These are phyloP conservation scores for Cyrtodaria siliqua DNA, from an alignment of 2,888 invertebrate genomes.

Conservation along the genomic window DNA sequence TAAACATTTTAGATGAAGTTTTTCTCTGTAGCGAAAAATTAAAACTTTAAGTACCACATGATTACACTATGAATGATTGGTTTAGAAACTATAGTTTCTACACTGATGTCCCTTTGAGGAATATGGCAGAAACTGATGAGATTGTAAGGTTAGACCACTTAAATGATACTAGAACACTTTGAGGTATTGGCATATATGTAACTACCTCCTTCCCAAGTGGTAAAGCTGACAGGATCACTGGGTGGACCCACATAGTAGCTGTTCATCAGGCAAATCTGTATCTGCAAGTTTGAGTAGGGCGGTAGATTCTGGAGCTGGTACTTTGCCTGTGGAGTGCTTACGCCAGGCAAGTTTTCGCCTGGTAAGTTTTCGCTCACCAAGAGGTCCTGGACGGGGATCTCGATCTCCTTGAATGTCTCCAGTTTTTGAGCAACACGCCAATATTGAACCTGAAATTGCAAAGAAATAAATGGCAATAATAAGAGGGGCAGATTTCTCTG, in stretches of 20 bases:
- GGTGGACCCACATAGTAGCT: conserved; percentile 96
- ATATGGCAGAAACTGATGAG: too few relatives aligned
- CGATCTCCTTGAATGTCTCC: conserved; percentile 73
- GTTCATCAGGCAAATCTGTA: conserved; percentile 96
- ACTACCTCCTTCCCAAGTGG: conserved; percentile 82
- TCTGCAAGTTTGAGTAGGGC: conserved; percentile 90
- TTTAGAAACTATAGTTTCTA: too few relatives aligned
- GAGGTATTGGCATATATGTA: too few relatives aligned
- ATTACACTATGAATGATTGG: too few relatives aligned
- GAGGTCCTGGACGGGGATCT: conserved; percentile 52
- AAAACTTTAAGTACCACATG: too few relatives aligned
- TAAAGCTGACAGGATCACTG: conserved; percentile 90
- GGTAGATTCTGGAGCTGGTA: conserved; percentile 69
- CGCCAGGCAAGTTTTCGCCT: conserved; percentile 37
- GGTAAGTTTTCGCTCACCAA: conserved; percentile 49
- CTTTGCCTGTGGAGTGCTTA: conserved; percentile 26
- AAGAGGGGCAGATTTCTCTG: too few relatives aligned
- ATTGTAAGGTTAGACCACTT: too few relatives aligned
- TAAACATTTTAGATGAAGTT: too few relatives aligned
- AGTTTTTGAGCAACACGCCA: conserved; percentile 92
- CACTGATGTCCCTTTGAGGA: too few relatives aligned
- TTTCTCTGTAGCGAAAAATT: too few relatives aligned
- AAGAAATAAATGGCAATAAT: too few relatives aligned
- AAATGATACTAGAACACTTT: too few relatives aligned
- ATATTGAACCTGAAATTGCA: conserved; percentile 91